These are phyloP conservation scores for Vipera latastei DNA, from an alignment of 2,797 vertebrate species.

Conservation along the genomic window DNA sequence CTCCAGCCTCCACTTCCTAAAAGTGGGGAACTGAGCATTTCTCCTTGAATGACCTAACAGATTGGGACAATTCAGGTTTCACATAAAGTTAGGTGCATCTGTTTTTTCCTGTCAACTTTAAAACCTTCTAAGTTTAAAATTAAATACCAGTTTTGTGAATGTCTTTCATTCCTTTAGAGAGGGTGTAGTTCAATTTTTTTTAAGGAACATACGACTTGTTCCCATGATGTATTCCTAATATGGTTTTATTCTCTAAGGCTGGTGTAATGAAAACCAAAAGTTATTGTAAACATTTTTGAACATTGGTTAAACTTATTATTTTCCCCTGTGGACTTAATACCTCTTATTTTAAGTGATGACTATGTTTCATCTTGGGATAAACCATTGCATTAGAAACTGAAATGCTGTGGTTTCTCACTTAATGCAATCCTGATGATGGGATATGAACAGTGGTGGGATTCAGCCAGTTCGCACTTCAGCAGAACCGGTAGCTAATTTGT, in stretches of 20 bases:
- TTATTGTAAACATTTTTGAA: neutral
- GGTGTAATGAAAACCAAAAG: neutral
- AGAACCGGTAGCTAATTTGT: too few relatives aligned
- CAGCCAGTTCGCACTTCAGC: too few relatives aligned
- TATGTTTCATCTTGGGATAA: neutral
- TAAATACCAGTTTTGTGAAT: neutral
- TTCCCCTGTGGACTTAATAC: neutral
- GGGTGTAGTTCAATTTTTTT: neutral
- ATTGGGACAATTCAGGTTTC: neutral
- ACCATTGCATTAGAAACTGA: neutral
- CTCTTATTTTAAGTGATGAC: neutral
- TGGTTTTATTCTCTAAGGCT: neutral
- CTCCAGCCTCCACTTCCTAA: neutral
- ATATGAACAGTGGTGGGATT: neutral
- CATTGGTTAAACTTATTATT: neutral
- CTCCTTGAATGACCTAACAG: neutral
- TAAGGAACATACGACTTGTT: neutral
- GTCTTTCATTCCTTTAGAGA: neutral
- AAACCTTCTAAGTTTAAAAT: neutral
- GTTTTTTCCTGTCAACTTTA: neutral
- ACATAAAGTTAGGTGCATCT: neutral
- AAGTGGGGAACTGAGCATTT: neutral
- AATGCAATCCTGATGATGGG: neutral
- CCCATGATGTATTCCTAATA: neutral
- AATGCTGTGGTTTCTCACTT: neutral